Evolutionary conservation across 2,113 vertebrate genomes (phyloP).

Genomic region (Myocastor coypus): DNA sequence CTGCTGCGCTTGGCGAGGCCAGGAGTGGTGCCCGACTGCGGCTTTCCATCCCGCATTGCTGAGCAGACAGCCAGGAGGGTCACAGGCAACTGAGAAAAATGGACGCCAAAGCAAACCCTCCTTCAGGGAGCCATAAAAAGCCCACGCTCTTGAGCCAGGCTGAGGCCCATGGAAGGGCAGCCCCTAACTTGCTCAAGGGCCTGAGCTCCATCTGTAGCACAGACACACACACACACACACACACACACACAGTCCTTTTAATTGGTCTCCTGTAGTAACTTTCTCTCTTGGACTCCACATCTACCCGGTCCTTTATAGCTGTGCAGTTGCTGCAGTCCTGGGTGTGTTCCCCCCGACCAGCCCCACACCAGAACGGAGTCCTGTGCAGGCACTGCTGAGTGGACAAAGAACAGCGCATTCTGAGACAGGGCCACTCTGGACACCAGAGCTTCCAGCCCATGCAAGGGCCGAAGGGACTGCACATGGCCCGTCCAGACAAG

Average conservation of each 20-base stretch:
- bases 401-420: background rate
- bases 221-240: background rate
- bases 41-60: background rate
- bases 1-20: background rate
- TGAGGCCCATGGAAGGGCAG: background rate
- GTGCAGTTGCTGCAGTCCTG: background rate
- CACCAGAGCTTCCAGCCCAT: background rate
- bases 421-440: background rate
- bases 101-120: background rate
- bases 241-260: background rate
- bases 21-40: background rate
- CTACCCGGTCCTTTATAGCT: background rate
- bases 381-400: accelerated
- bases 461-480: background rate
- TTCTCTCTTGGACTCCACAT: background rate
- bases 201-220: background rate
- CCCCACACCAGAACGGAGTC: background rate
- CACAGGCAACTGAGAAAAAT: background rate
- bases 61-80: background rate
- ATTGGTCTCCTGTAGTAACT: background rate
- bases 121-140: background rate
- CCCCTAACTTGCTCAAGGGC: background rate
- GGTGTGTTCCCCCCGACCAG: background rate
- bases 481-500: background rate
- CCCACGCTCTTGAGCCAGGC: background rate